Conservation (phyloP, 2,888 invertebrate genomes). For the Conistra vaccinii region DNA sequence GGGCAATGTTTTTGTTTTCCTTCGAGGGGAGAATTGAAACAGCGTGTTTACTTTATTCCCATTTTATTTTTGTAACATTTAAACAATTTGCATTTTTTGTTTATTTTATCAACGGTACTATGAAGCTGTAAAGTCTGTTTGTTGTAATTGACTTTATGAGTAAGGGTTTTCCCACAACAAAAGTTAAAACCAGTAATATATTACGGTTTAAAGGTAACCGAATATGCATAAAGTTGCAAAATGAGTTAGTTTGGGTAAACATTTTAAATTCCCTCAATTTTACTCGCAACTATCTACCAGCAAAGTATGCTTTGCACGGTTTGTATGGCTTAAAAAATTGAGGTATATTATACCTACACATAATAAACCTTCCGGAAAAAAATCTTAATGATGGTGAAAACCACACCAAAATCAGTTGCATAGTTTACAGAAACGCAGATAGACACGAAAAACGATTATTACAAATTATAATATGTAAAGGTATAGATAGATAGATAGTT, state of each 20-base stretch:
- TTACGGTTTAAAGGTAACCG: no score
- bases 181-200: neutral
- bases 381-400: no score
- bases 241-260: neutral
- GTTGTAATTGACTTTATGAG: conserved; percentile 1
- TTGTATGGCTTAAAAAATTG: no score
- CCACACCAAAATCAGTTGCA: no score
- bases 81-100: conserved; percentile 28
- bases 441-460: no score
- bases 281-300: no score
- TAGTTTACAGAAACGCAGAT: no score
- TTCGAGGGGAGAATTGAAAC: conserved; percentile 22
- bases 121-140: conserved; percentile 22
- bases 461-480: no score
- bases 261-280: neutral
- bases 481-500: neutral
- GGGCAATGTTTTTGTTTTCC: conserved; percentile 47
- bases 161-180: neutral
- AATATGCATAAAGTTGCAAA: neutral
- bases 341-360: no score
- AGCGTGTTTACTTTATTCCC: conserved; percentile 15
- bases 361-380: no score
- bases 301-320: no score
- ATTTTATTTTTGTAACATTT: conserved; percentile 43
- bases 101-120: conserved; percentile 21